Evolutionary conservation across 2,797 vertebrate species (phyloP).

Genomic region (Coendou prehensilis): DNA sequence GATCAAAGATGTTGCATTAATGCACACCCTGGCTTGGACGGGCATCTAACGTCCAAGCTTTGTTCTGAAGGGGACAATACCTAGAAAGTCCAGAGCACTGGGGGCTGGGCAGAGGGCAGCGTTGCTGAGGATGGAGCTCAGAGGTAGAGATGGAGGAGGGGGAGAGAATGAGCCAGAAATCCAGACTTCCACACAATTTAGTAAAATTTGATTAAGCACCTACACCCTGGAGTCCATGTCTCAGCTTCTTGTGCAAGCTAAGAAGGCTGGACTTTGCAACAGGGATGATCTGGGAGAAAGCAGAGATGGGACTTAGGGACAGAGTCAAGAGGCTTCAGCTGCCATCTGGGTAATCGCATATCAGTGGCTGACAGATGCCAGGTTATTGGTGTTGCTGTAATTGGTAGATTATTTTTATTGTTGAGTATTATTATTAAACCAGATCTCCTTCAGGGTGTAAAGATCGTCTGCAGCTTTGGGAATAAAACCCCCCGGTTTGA

Average conservation of each 20-base stretch:
- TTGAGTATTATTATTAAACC: neutral
- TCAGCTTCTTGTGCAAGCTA: too few relatives aligned
- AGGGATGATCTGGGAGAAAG: neutral
- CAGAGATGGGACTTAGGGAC: neutral
- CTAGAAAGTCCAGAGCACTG: neutral
- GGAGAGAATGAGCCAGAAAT: neutral
- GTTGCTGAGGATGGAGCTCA: too few relatives aligned
- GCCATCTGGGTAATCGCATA: too few relatives aligned
- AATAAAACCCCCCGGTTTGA: neutral
- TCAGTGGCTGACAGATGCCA: neutral
- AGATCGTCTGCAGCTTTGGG: neutral
- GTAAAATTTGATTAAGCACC: neutral
- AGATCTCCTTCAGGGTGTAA: neutral
- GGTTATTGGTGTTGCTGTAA: neutral
- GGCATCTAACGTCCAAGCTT: too few relatives aligned
- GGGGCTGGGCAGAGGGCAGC: neutral
- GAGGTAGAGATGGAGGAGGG: neutral
- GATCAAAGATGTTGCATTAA: neutral
- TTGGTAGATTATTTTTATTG: too few relatives aligned
- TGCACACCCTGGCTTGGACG: too few relatives aligned
- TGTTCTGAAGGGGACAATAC: neutral
- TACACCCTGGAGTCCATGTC: too few relatives aligned
- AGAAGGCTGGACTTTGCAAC: neutral
- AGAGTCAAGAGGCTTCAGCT: too few relatives aligned
- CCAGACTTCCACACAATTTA: neutral